Percentiles rank a stretch among this genome's conserved stretches.
Evolutionary conservation across 2,113 vertebrate genomes (phyloP).

Genomic region (Festucalex cinctus): DNA sequence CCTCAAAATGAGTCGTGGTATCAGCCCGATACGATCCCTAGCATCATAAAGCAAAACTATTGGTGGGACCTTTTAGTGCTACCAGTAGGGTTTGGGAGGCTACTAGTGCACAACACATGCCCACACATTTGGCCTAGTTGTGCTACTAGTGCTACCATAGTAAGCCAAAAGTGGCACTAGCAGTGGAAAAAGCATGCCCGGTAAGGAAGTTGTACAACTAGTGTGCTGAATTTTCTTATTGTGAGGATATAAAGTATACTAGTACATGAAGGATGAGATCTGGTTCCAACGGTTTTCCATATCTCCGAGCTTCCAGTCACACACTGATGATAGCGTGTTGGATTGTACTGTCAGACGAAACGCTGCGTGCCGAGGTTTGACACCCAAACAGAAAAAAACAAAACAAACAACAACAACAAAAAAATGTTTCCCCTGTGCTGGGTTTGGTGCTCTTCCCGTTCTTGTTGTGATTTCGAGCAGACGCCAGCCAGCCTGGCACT

Average conservation of each 20-base stretch:
- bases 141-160: too few species aligned
- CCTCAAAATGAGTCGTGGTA: too few species aligned
- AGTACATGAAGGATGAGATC: neutral
- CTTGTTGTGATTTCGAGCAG: conserved; percentile 65
- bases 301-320: conserved; percentile 15
- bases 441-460: conserved; percentile 56
- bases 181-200: too few species aligned
- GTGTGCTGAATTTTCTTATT: too few species aligned
- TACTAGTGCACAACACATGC: too few species aligned
- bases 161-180: too few species aligned
- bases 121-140: too few species aligned
- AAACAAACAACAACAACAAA: conserved; percentile 19
- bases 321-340: conserved; percentile 37
- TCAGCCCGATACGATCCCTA: too few species aligned
- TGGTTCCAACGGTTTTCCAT: neutral
- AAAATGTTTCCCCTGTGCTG: conserved; percentile 36
- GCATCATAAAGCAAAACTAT: too few species aligned
- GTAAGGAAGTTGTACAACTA: too few species aligned
- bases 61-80: neutral
- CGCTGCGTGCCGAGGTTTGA: conserved; percentile 25
- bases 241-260: neutral
- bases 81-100: neutral
- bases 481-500: conserved; percentile 57
- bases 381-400: neutral
- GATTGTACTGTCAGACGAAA: conserved; percentile 38